These are phyloP conservation scores for Zosterops pallidus DNA, from an alignment of 2,113 vertebrate genomes.

Conservation along the genomic window DNA sequence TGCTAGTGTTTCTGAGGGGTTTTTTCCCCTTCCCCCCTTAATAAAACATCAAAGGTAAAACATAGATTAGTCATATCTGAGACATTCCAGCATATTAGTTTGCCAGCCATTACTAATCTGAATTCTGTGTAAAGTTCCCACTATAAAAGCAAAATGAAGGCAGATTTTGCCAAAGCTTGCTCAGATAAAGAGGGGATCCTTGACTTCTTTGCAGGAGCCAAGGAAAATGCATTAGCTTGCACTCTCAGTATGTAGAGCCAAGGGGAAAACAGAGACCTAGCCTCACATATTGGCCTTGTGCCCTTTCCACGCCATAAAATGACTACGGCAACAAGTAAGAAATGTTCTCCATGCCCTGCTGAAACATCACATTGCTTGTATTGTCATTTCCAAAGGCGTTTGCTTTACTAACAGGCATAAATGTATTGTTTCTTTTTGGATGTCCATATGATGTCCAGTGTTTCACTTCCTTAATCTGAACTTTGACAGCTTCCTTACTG, in stretches of 20 bases:
- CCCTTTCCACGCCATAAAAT: slow-evolving; percentile 17
- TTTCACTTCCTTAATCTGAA: background rate
- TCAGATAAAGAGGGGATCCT: slow-evolving; percentile 24
- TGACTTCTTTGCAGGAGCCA: slow-evolving; percentile 9
- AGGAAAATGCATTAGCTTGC: slow-evolving; percentile 42
- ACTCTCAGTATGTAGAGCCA: background rate
- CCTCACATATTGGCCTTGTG: background rate
- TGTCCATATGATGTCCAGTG: background rate
- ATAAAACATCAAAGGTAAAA: background rate
- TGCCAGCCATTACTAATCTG: background rate
- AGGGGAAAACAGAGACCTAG: background rate
- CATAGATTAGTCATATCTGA: background rate
- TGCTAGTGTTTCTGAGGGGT: background rate
- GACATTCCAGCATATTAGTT: background rate
- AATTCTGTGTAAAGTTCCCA: background rate
- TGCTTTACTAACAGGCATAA: background rate
- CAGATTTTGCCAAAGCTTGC: background rate
- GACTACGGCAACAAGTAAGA: background rate
- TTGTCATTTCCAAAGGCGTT: background rate
- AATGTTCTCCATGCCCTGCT: background rate
- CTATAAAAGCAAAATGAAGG: background rate
- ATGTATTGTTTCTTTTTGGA: background rate
- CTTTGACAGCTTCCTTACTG: background rate
- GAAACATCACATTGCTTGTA: background rate
- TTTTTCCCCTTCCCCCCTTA: accelerated